phyloP scores from a whole-genome alignment of 2,797 vertebrate species.

The Aldrovandia affinis region DNA sequence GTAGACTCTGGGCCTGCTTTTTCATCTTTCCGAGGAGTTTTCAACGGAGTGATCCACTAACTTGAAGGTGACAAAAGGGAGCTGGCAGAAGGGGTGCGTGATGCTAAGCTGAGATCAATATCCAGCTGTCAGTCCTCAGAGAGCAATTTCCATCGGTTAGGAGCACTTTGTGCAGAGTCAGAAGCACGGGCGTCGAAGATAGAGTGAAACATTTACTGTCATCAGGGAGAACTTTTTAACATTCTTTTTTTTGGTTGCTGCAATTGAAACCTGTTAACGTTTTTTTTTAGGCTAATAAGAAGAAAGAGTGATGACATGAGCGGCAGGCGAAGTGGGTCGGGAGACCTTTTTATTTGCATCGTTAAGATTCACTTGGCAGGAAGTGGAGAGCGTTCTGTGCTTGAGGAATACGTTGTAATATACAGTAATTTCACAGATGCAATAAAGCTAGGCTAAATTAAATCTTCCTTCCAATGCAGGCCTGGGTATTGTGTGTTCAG shows the following conservation, averaged over 20 bases:
- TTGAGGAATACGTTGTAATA: conserved; percentile 60
- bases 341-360: conserved; percentile 73
- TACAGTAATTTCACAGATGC: conserved; percentile 45
- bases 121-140: conserved; percentile 63
- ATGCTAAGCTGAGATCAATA: conserved; percentile 71
- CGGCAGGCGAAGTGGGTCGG: conserved; percentile 60
- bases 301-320: conserved; percentile 60
- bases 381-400: conserved; percentile 67
- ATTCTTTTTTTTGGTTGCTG: conserved; percentile 42
- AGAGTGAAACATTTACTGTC: conserved; percentile 61
- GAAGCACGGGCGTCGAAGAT: conserved; percentile 54
- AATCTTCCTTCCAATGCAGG: conserved; percentile 17
- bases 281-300: conserved; percentile 57
- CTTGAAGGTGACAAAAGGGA: conserved; percentile 70
- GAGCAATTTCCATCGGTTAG: conserved; percentile 67
- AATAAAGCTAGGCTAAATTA: conserved; percentile 4
- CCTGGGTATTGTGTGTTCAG: not conserved
- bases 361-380: conserved; percentile 68
- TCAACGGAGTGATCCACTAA: conserved; percentile 63
- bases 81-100: conserved; percentile 55
- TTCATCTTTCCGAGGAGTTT: conserved; percentile 68
- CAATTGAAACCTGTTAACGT: conserved; percentile 50
- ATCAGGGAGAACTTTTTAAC: conserved; percentile 51
- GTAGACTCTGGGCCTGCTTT: conserved; percentile 67
- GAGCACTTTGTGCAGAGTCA: conserved; percentile 56